Base-by-base conservation (phyloP, 2,888 invertebrate species). In the Acleris laterana region DNA sequence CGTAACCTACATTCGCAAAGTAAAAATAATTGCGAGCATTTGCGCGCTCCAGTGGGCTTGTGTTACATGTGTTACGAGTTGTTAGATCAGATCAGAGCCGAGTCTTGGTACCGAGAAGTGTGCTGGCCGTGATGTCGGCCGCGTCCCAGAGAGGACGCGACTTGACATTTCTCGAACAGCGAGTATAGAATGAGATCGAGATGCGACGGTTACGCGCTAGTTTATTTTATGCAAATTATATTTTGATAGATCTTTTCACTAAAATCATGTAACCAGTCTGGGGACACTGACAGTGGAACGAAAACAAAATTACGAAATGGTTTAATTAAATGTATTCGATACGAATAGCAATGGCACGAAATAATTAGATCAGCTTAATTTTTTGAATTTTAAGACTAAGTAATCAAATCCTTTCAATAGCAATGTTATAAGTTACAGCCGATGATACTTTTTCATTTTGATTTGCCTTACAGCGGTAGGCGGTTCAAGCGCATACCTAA, bases 31-130 rank as follows among this genome's bases (percentile, higher is more conserved):
- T 79, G 76, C 74, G 74, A 72, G 66, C 68, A 70, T 76, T 76
- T 76, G 72, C 79, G 83, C 74, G 83, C 74, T 78, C 79, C 74
- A 81, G 72, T 73, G 76, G 71, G 75, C 77, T 82, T 79, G 68
- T 78, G 81, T 87, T 86, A 85, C 87, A 83, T 78, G 73, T 80
- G 80, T 88, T 86, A 86, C 82, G 80, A 82, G 78, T 71, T 79
- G 79, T 85, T 85, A 82, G 83, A 84, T 84, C 80, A 84, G 82
- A 81, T 77, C 77, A 70, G 74, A 78, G 73, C 70, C 72, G 74
- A 78, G 73, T 71, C 72, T 73, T 71, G 71, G 53, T 72, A 72
- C 72, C 48, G 76, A 76, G 83, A 82, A 79, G 74, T 75, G 79
- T 74, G 58, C 59, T 55, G 72, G 71, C 73, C 74, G 79, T 69